Percentiles rank a stretch among this genome's conserved stretches.
Conservation (phyloP, 2,888 invertebrate species). For the Sphaeridia pumilis region DNA sequence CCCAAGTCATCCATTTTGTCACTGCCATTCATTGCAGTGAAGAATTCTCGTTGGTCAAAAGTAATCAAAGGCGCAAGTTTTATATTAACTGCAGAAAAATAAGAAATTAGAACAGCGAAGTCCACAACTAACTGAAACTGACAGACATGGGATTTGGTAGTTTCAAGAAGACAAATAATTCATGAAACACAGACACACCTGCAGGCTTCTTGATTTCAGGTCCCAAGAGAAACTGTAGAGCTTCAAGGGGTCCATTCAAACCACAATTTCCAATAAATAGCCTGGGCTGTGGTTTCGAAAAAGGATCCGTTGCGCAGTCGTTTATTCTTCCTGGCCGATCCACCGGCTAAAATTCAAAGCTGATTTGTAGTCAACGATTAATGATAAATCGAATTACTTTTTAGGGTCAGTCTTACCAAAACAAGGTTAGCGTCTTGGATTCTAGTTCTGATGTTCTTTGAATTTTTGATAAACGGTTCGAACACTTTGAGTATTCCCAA, state of each 20-base stretch:
- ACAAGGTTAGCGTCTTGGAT: constrained; percentile 17
- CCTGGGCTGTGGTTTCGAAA: not conserved
- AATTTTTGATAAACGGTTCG: constrained; percentile 20
- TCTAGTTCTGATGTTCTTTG: constrained; percentile 7
- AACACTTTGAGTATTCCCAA: constrained; percentile 18
- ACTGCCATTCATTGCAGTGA: not conserved
- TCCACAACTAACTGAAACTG: not conserved
- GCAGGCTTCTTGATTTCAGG: not conserved
- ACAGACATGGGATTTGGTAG: not conserved
- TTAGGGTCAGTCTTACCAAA: constrained; percentile 6
- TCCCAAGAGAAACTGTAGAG: constrained; percentile 24
- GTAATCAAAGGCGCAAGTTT: constrained; percentile 6
- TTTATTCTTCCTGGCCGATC: no score
- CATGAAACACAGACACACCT: not conserved
- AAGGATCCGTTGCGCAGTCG: constrained; percentile 20
- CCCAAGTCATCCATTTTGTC: constrained; percentile 15
- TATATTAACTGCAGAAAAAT: not conserved
- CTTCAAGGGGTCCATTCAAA: constrained; percentile 30
- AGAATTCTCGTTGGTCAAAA: constrained; percentile 19
- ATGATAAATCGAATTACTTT: not conserved
- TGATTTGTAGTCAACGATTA: not conserved
- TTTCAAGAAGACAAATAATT: not conserved
- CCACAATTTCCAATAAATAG: constrained; percentile 31
- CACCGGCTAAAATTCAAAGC: not conserved
- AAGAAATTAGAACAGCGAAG: not conserved